These are phyloP conservation scores for Pseudomugil gertrudae DNA, from an alignment of 2,797 vertebrate species.

Conservation along the genomic window DNA sequence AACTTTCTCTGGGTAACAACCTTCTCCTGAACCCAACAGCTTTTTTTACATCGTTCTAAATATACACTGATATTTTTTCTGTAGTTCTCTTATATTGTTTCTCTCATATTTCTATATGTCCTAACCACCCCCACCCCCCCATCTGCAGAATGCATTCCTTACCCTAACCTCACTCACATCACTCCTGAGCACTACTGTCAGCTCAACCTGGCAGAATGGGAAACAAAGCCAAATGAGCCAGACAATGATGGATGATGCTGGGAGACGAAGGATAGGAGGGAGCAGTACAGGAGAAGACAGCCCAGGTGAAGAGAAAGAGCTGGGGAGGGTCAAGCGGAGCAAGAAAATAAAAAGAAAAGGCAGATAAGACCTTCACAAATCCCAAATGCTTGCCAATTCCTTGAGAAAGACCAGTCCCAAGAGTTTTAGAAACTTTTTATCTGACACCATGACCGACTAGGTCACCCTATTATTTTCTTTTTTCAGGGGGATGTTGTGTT, in stretches of 20 bases:
- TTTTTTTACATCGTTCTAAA: conserved; percentile 11
- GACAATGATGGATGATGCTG: conserved; percentile 83
- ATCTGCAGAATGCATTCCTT: not conserved
- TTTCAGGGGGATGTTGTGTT: conserved; percentile 2
- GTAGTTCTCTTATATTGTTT: conserved; percentile 8
- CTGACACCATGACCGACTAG: conserved; percentile 17
- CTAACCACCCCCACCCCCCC: not conserved
- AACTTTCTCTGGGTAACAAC: conserved; percentile 7
- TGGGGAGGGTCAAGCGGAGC: conserved; percentile 9
- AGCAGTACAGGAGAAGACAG: conserved; percentile 9
- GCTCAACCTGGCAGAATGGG: conserved; percentile 80
- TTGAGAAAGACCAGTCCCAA: conserved; percentile 23
- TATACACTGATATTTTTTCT: conserved; percentile 13
- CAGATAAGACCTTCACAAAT: conserved; percentile 30
- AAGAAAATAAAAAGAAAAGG: conserved; percentile 21
- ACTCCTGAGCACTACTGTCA: conserved; percentile 72
- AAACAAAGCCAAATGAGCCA: conserved; percentile 81
- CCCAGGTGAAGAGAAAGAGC: conserved; percentile 53
- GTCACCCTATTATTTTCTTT: conserved; percentile 17
- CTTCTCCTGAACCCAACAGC: not conserved
- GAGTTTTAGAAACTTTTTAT: conserved; percentile 47
- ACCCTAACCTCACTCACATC: conserved; percentile 36
- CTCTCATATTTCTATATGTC: not conserved
- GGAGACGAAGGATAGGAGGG: conserved; percentile 61
- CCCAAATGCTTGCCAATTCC: conserved; percentile 40